Base-by-base conservation (phyloP, 2,888 invertebrate species). In the Machimus rusticus region DNA sequence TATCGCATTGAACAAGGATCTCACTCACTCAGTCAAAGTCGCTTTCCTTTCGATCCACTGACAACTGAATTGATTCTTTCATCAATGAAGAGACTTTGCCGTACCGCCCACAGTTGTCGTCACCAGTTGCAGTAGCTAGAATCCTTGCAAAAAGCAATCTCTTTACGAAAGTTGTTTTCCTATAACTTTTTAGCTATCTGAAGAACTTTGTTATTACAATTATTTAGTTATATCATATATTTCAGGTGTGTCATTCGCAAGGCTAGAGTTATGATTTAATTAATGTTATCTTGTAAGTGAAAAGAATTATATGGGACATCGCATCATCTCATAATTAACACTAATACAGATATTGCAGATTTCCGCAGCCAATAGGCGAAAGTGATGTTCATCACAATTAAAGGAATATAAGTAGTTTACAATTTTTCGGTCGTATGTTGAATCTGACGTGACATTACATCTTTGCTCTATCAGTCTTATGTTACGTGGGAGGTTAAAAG, bases 191-290 rank as follows among this genome's bases (percentile, higher is more conserved):
- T 46, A 79, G 28, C 43, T 74, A 86, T 86, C 66, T 19, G 28
- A 39, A 37, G 79, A 87, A 51, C 79, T 87, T 87, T 81, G 34
- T 87, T 86, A 87, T 86, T 87, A 78, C 74, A 78, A 86, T 87
- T 87, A 81, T 87, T 86, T 81, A 87, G 81, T 87, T 87, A 86
- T 79, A 37, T 81, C 86, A 87, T 79, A 87, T 66, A 86, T 86
- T 87, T 85, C 39, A 51, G 9, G 23, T 46, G 23, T 78, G 23
- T 78, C 78, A 34, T 34, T 16, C 34, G 23, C 23, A 43, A 37
- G 14, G 78, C 9, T 4, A 78, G 12, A 23, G 19, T 19, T 43
- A 46, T 43, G 43, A 78, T n/a, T 46, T 12, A 78, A 78, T 78
- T 78, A 78, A 78, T 19, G 8, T 14, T n/a, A 9, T 43, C 39